Base-by-base conservation (phyloP, 2,113 vertebrate species). In the Nibea albiflora region DNA sequence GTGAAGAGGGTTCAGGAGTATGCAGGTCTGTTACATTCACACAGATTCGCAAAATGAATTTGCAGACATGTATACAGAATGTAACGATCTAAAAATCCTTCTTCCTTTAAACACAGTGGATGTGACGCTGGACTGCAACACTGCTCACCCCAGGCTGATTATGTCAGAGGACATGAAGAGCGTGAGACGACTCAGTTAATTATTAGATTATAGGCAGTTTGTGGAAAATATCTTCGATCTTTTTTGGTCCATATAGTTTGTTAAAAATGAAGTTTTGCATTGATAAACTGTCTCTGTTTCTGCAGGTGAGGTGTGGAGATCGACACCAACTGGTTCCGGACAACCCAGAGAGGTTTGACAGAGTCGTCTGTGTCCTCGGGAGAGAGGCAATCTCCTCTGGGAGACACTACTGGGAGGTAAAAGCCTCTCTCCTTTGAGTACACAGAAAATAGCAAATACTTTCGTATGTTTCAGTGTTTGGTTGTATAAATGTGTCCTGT, bases 391-490 rank as follows among this genome's bases (percentile, higher is more conserved):
- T 95, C 39, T 89, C 83, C 19, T 79, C 86, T 1, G 95, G 94
- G 16, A 90, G 67, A 62, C 91, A 94, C 86, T 95, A 95, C 85
- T 95, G 95, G 94, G 94, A 96, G 93, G 93, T 93, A 26, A 78
- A 52, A 24, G 3, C 0, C 26, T 24, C 28, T 14, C 19, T 22
- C 10, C 31, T 44, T 19, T 39, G 14, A 64, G 7, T 35, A 31
- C 44, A 49, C 15, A 49, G 47, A 17, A 50, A 50, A 19, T 11
- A 14, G 11, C 44, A 46, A 4, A 46, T 19, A 19, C n/a, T 19
- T 50, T 49, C 14, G 44, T 46, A 46, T 52, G 19, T 54, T 8
- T n/a, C 28, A 11, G 28, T 49, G 49, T 39, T 16, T 42, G 31
- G 12, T 17, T 28, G 1, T 4, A n/a, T 42, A 16, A 53, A 2